Evolutionary conservation across 2,888 invertebrate species (phyloP).

Genomic region (Chymomyza caudatula): DNA sequence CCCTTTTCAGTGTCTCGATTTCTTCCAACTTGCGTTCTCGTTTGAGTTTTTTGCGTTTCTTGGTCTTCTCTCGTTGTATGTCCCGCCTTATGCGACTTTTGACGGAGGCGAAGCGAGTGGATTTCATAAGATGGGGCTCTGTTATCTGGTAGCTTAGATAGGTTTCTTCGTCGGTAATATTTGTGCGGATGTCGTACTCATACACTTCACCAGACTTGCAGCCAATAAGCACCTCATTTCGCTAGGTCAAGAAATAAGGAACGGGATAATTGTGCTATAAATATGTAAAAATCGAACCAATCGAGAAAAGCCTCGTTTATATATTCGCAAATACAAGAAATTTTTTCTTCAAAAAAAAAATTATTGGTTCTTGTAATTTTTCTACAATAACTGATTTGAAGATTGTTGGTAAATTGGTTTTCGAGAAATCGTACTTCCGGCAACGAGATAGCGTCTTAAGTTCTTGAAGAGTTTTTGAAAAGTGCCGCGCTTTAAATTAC

Average conservation of each 20-base stretch:
- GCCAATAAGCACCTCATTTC: conserved; percentile 79
- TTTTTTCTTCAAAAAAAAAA: too few relatives aligned
- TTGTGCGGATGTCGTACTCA: conserved; percentile 79
- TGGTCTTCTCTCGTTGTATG: conserved; percentile 80
- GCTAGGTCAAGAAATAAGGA: conserved; percentile 9
- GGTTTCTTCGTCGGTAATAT: conserved; percentile 77
- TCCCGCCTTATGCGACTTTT: conserved; percentile 82
- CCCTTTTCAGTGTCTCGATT: conserved; percentile 80
- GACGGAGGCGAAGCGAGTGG: conserved; percentile 80
- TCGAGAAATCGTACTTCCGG: too few relatives aligned
- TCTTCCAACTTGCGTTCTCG: conserved; percentile 80
- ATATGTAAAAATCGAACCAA: too few relatives aligned
- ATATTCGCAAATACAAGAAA: too few relatives aligned
- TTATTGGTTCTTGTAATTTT: too few relatives aligned
- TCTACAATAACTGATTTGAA: too few relatives aligned
- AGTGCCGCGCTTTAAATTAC: too few relatives aligned
- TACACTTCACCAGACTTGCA: conserved; percentile 80
- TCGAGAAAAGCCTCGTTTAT: too few relatives aligned
- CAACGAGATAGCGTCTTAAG: too few relatives aligned
- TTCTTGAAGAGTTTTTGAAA: too few relatives aligned
- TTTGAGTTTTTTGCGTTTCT: conserved; percentile 79
- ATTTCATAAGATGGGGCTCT: conserved; percentile 67
- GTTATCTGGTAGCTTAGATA: conserved; percentile 68
- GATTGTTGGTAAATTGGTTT: too few relatives aligned
- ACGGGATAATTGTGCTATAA: too few relatives aligned